phyloP scores from a whole-genome alignment of 2,888 invertebrate genomes.

The Luperina testacea region DNA sequence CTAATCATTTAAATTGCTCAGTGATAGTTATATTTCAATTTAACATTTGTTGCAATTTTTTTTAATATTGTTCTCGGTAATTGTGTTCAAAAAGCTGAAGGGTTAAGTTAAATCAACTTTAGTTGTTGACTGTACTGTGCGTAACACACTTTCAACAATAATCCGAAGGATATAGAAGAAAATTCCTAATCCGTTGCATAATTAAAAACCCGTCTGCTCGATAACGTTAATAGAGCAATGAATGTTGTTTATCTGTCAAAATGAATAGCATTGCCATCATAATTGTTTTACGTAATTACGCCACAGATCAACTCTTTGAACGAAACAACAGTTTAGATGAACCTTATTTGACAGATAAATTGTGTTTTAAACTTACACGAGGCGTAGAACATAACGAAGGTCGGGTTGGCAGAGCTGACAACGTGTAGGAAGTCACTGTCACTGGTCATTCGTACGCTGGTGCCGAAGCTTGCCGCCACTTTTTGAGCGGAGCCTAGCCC shows the following conservation, averaged over 20 bases:
- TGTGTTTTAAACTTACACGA: slow-evolving; percentile 90
- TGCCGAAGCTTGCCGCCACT: slow-evolving; percentile 79
- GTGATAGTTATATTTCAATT: background rate
- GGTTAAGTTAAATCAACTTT: too few species aligned
- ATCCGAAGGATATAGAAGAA: background rate
- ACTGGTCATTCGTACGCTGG: slow-evolving; percentile 87
- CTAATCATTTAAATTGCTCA: background rate
- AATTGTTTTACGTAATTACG: background rate
- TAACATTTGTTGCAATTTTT: background rate
- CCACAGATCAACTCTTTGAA: background rate
- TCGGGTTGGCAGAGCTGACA: slow-evolving; percentile 90
- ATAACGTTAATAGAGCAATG: background rate
- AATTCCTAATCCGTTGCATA: background rate
- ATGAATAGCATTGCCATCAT: background rate
- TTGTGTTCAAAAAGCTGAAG: too few species aligned
- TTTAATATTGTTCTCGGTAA: background rate
- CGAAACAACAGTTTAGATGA: background rate
- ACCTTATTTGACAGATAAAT: too few species aligned
- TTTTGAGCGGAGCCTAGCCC: slow-evolving; percentile 65
- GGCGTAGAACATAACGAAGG: slow-evolving; percentile 94
- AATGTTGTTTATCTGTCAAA: background rate
- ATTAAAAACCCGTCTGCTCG: background rate
- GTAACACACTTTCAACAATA: background rate
- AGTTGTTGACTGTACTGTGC: background rate
- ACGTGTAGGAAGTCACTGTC: slow-evolving; percentile 91